Percentiles rank a stretch among this genome's conserved stretches.
phyloP scores from a whole-genome alignment of 2,797 vertebrate genomes.

The Xerus rutilus region DNA sequence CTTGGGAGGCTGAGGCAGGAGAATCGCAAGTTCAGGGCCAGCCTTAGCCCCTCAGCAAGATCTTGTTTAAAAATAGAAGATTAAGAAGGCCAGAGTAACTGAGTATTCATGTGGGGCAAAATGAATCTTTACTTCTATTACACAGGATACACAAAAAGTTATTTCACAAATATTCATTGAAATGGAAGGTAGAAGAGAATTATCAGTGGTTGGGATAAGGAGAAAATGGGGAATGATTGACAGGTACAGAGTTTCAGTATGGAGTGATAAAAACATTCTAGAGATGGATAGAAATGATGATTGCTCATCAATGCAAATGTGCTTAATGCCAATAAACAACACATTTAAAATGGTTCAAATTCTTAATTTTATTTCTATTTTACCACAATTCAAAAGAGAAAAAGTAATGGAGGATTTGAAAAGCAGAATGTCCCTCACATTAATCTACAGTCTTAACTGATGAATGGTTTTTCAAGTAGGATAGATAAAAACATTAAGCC shows the following conservation, averaged over 20 bases:
- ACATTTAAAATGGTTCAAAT: background rate
- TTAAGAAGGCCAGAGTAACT: background rate
- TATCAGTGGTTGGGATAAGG: background rate
- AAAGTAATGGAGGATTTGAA: background rate
- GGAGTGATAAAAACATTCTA: background rate
- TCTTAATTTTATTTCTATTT: background rate
- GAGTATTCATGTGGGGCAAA: background rate
- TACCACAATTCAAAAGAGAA: background rate
- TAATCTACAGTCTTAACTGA: background rate
- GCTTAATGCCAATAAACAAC: background rate
- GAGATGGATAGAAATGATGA: background rate
- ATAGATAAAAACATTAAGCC: background rate
- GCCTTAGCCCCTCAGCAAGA: too few species aligned
- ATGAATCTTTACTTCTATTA: background rate
- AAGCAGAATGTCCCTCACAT: rapidly evolving
- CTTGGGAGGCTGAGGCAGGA: too few species aligned
- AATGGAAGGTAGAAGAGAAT: background rate
- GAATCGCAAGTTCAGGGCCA: too few species aligned
- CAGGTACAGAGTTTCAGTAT: background rate
- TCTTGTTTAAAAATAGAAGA: too few species aligned
- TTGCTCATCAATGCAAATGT: background rate
- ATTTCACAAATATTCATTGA: background rate
- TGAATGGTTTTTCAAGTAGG: background rate
- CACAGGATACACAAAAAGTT: background rate
- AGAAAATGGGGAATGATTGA: background rate